Evolutionary conservation across 2,888 invertebrate genomes (phyloP).

Genomic region (Cheilosia scutellata): DNA sequence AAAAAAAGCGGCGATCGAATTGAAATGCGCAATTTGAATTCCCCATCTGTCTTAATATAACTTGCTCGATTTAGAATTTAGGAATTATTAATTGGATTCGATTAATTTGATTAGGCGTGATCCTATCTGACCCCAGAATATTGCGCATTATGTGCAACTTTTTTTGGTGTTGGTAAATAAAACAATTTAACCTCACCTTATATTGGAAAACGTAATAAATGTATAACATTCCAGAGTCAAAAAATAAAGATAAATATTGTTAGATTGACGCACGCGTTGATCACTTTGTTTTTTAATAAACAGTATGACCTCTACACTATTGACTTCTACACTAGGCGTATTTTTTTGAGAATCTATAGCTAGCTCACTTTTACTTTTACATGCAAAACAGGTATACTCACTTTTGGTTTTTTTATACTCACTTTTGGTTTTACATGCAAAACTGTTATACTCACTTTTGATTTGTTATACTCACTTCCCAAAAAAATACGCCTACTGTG

Average conservation of each 20-base stretch:
- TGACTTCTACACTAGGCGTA: no score
- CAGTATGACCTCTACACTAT: not conserved
- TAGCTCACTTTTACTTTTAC: no score
- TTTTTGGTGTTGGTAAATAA: not conserved
- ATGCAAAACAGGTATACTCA: no score
- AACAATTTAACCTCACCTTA: not conserved
- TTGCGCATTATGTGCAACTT: not conserved
- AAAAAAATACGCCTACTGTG: no score
- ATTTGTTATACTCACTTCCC: no score
- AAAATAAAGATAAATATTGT: not conserved
- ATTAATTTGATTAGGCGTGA: not conserved
- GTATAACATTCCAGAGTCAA: no score
- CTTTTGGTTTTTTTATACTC: no score
- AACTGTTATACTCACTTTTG: no score
- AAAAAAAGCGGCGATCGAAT: not conserved
- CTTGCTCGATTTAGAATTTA: not conserved
- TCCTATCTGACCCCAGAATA: not conserved
- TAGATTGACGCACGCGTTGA: not conserved
- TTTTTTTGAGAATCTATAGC: no score
- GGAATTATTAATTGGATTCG: conserved; percentile 2
- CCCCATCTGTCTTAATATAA: conserved; percentile 15
- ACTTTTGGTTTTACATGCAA: no score
- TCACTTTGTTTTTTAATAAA: not conserved
- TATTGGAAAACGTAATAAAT: no score
- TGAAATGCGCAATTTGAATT: conserved; percentile 37